phyloP scores from a whole-genome alignment of 2,113 vertebrate species.

The Epinephelus lanceolatus region DNA sequence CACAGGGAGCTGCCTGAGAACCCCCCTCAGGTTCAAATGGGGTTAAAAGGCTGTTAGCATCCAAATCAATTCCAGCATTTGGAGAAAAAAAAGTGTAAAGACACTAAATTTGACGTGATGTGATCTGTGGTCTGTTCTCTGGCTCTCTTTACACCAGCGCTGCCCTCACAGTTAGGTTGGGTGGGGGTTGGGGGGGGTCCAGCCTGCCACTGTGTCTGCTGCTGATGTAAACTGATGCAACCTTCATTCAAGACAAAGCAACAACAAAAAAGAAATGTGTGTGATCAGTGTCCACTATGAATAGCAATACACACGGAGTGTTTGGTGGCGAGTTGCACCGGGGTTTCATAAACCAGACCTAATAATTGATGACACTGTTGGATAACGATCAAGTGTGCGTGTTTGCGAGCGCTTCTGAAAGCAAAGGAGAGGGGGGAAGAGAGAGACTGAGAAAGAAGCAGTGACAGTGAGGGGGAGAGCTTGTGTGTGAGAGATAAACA shows the following conservation, averaged over 20 bases:
- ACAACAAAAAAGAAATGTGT: slow-evolving; percentile 41
- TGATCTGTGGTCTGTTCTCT: slow-evolving; percentile 23
- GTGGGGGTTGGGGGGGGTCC: slow-evolving; percentile 39
- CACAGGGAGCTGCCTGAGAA: background rate
- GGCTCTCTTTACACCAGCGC: slow-evolving; percentile 11
- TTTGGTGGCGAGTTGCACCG: slow-evolving; percentile 67
- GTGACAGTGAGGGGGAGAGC: slow-evolving; percentile 1
- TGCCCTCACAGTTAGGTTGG: slow-evolving; percentile 41
- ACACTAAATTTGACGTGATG: slow-evolving; percentile 21
- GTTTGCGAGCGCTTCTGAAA: slow-evolving; percentile 8
- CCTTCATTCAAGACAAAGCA: slow-evolving; percentile 77
- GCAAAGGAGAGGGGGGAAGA: background rate
- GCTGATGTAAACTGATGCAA: slow-evolving; percentile 84
- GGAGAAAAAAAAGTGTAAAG: slow-evolving; percentile 13
- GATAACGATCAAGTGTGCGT: slow-evolving; percentile 54
- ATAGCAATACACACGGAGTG: slow-evolving; percentile 31
- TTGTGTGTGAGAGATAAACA: slow-evolving; percentile 27
- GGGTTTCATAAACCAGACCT: slow-evolving; percentile 69
- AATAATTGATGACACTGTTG: slow-evolving; percentile 72
- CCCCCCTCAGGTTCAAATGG: background rate
- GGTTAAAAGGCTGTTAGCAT: slow-evolving; percentile 29
- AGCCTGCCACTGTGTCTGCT: slow-evolving; percentile 56
- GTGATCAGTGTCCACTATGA: slow-evolving; percentile 67
- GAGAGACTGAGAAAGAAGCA: slow-evolving; percentile 1
- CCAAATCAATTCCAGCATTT: slow-evolving; percentile 23